Conservation (phyloP, 2,888 invertebrate species). For the Petrolisthes cinctipes region DNA sequence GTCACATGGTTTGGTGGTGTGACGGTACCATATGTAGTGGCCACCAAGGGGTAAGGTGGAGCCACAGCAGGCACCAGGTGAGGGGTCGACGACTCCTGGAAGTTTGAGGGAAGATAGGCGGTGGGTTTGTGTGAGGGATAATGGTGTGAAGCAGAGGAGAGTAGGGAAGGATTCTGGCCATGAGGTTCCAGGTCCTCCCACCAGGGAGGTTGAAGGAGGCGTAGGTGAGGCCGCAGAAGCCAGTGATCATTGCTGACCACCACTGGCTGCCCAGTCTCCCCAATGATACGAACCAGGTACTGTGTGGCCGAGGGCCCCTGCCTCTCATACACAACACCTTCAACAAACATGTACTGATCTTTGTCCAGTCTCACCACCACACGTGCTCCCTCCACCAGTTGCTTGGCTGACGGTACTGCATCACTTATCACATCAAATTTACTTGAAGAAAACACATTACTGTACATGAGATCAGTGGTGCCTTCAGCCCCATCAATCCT, state of each 20-base stretch:
- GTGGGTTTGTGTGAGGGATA: slow-evolving; percentile 46
- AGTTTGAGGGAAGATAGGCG: slow-evolving; percentile 36
- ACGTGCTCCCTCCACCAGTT: slow-evolving; percentile 82
- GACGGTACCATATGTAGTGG: slow-evolving; percentile 58
- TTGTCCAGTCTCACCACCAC: slow-evolving; percentile 78
- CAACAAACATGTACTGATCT: slow-evolving; percentile 79
- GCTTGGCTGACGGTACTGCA: slow-evolving; percentile 84
- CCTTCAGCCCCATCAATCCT: slow-evolving; percentile 81
- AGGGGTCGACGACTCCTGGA: slow-evolving; percentile 37
- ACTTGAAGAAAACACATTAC: slow-evolving; percentile 79
- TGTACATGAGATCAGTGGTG: slow-evolving; percentile 74
- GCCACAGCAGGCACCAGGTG: slow-evolving; percentile 33
- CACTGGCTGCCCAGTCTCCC: slow-evolving; percentile 41
- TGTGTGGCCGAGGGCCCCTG: slow-evolving; percentile 70
- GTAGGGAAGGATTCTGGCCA: slow-evolving; percentile 34
- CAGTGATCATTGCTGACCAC: slow-evolving; percentile 73
- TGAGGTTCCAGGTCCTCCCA: slow-evolving; percentile 86
- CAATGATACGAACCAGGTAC: slow-evolving; percentile 56
- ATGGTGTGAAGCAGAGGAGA: slow-evolving; percentile 35
- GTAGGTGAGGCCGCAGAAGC: slow-evolving; percentile 89
- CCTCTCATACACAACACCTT: slow-evolving; percentile 83
- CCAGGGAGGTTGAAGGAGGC: slow-evolving; percentile 94
- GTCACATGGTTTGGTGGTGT: slow-evolving; percentile 62
- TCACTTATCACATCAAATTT: slow-evolving; percentile 92
- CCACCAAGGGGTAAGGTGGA: slow-evolving; percentile 38